A percentile compares a stretch with the other conserved stretches of the same genome.
phyloP scores from a whole-genome alignment of 2,113 vertebrate genomes.

The Carassius carassius region DNA sequence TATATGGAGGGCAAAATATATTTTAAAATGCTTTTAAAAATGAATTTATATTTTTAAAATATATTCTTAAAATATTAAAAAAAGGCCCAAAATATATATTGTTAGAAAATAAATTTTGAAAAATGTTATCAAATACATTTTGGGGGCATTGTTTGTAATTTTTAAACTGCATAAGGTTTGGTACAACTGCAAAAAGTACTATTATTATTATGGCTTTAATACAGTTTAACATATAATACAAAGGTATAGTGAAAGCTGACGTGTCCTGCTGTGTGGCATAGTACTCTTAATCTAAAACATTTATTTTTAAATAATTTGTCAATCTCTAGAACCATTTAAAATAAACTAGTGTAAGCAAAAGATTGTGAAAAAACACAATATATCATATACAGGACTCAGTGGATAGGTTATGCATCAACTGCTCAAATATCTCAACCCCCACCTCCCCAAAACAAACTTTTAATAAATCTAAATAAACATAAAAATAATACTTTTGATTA shows the following conservation, averaged over 20 bases:
- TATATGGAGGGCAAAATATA: too few species aligned
- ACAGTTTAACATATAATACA: background rate
- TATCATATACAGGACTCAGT: background rate
- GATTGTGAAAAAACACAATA: background rate
- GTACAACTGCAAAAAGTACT: background rate
- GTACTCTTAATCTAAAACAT: background rate
- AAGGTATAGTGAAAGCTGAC: background rate
- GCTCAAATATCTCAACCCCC: background rate
- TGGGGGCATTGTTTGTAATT: too few species aligned
- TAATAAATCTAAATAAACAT: background rate
- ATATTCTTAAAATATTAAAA: too few species aligned
- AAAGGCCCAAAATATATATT: too few species aligned
- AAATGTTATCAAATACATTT: too few species aligned
- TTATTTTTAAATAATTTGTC: background rate
- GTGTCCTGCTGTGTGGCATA: background rate
- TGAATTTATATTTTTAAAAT: too few species aligned
- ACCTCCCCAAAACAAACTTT: background rate
- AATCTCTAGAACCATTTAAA: background rate
- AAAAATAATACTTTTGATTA: background rate
- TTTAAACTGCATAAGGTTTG: background rate
- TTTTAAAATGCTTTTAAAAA: too few species aligned
- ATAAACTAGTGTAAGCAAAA: background rate
- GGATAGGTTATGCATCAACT: background rate
- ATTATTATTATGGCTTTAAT: slow-evolving; percentile 2
- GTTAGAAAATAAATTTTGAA: too few species aligned